Evolutionary conservation across 1,140 invertebrate species (phyloP), one percentile per base, ranked within the genome.

Genomic region (Drepana arcuata): DNA sequence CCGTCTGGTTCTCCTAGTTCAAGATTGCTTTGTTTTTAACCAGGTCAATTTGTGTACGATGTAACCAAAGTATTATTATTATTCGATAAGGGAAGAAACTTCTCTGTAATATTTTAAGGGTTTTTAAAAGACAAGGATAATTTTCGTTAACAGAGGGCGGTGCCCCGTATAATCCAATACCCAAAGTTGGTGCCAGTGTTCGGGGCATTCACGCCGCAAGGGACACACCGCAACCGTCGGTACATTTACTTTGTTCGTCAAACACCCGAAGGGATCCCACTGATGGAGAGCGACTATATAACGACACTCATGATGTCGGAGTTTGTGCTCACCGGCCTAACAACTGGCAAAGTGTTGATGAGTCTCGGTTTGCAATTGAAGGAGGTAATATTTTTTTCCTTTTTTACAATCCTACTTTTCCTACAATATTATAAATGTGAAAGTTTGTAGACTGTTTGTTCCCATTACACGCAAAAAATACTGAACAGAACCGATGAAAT

Each of bases 171-270:
- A 0, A 84, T 89, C 1, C 84, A 88, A 39, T 87, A 90, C 1
- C 91, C 91, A 9, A 84, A 86, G 9, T 56, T 93, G 2, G 84
- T 91, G 23, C 87, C 88, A 0, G 64, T 86, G 13, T 92, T 91
- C 45, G 91, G 91, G 0, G 80, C 84, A 16, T 71, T 92, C 32
- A 75, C 84, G 5, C 82, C 84, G 0, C 65, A 74, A 21, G 30
- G 52, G 5, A 59, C 83, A 0, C 71, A 84, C 16, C 58, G 77
- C 0, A 85, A 88, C 12, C 72, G 74, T 0, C 85, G 86, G 32
- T 87, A 89, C 44, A 70, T 92, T 0, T 94, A 92, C 58, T 86
- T 93, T 33, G 52, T 92, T 38, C 84, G 91, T 25, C 70, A 66
- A n/a, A 79, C 67, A 4, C 88, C 88, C 14, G 79, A 87, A 14